phyloP scores from a whole-genome alignment of 2,797 vertebrate genomes.

The Pempheris klunzingeri region DNA sequence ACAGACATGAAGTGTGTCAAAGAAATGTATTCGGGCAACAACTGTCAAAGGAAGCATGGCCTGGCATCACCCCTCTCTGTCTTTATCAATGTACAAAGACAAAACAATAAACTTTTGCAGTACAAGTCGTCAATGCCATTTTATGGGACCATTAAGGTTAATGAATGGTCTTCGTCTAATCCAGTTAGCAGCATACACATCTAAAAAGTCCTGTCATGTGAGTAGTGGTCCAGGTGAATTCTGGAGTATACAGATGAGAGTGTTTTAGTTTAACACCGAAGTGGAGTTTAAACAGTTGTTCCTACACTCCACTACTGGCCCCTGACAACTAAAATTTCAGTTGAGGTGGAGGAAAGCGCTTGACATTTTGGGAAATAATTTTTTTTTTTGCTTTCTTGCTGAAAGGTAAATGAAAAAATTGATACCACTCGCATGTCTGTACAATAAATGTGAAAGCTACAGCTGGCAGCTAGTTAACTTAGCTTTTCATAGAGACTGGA shows the following conservation, averaged over 20 bases:
- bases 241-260: background rate
- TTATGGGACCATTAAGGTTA: constrained; percentile 25
- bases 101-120: background rate
- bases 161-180: constrained; percentile 25
- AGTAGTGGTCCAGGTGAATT: constrained; percentile 15
- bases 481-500: background rate
- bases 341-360: background rate
- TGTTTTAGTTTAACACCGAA: background rate
- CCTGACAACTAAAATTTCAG: background rate
- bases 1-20: background rate
- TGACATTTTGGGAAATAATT: background rate
- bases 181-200: background rate
- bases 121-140: constrained; percentile 18
- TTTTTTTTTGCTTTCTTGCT: background rate
- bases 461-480: background rate
- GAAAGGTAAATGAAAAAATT: background rate
- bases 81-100: background rate
- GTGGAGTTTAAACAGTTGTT: background rate
- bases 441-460: background rate
- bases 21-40: background rate
- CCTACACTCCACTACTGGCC: background rate
- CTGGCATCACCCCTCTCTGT: background rate
- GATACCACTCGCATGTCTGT: background rate
- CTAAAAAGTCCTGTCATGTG: constrained; percentile 11
- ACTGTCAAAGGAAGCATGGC: constrained; percentile 1